phyloP scores from a whole-genome alignment of 2,113 vertebrate species.

The Dicrurus megarhynchus region DNA sequence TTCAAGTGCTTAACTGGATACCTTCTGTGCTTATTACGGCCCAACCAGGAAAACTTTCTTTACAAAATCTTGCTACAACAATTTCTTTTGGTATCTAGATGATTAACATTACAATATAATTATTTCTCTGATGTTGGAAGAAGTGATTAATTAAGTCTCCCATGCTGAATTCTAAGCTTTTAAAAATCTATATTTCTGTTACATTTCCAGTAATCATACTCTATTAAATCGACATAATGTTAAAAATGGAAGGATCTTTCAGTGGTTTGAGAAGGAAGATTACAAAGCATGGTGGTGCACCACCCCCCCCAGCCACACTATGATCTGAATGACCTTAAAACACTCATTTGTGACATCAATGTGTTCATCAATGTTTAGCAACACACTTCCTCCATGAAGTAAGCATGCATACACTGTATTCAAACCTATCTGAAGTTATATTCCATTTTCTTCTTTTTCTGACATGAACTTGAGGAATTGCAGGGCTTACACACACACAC shows the following conservation, averaged over 20 bases:
- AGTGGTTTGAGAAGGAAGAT: neutral
- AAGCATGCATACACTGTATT: neutral
- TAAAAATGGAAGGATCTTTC: neutral
- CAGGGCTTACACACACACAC: neutral
- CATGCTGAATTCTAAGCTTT: neutral
- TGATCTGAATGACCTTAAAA: neutral
- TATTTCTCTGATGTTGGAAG: neutral
- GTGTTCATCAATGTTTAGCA: neutral
- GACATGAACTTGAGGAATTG: neutral
- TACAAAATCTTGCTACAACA: neutral
- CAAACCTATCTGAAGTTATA: neutral
- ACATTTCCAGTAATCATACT: neutral
- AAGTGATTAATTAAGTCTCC: neutral
- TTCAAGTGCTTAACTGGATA: neutral
- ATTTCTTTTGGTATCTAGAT: neutral
- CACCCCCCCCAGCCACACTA: fast-evolving
- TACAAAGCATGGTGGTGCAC: neutral
- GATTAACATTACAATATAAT: neutral
- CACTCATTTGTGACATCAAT: neutral
- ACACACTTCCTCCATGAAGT: neutral
- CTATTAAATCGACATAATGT: neutral
- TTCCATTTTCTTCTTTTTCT: neutral
- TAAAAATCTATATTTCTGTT: neutral
- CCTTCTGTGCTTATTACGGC: neutral
- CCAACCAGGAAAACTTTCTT: neutral